Conservation (phyloP, 2,888 invertebrate species). For the Cactoblastis cactorum region DNA sequence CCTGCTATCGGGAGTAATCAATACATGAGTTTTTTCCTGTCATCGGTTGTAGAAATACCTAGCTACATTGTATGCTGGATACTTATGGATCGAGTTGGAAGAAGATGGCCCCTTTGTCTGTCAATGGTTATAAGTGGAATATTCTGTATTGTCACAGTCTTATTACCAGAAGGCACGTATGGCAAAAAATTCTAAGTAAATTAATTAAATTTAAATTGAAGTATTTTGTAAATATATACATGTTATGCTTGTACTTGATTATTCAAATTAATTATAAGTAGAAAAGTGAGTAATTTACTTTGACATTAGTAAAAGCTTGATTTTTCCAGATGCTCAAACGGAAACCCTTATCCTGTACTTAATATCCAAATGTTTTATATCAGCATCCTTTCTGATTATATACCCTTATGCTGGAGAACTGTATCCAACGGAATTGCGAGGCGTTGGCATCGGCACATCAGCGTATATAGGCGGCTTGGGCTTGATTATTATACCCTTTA, state of each 20-base stretch:
- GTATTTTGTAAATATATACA: background rate
- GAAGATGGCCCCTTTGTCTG: constrained; percentile 92
- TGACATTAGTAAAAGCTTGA: constrained; percentile 16
- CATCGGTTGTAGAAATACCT: constrained; percentile 92
- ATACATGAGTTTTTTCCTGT: constrained; percentile 92
- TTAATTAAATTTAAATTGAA: background rate
- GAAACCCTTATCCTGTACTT: constrained; percentile 87
- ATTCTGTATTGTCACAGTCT: constrained; percentile 90
- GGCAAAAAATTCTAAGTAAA: background rate
- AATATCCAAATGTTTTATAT: constrained; percentile 92
- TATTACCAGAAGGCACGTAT: constrained; percentile 85
- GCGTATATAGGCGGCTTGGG: constrained; percentile 95
- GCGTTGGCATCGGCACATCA: constrained; percentile 93
- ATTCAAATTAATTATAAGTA: background rate
- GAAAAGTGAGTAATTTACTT: background rate
- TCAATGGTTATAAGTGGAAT: constrained; percentile 92
- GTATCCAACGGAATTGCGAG: constrained; percentile 93
- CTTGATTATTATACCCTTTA: constrained; percentile 92
- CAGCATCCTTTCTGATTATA: constrained; percentile 93
- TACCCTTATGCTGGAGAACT: constrained; percentile 96
- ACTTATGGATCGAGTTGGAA: constrained; percentile 92
- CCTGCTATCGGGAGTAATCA: constrained; percentile 93
- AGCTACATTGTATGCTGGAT: constrained; percentile 93
- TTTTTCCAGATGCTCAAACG: constrained; percentile 83
- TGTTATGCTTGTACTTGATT: background rate